Evolutionary conservation across 2,888 invertebrate species (phyloP).

Genomic region (Hetaerina titia): DNA sequence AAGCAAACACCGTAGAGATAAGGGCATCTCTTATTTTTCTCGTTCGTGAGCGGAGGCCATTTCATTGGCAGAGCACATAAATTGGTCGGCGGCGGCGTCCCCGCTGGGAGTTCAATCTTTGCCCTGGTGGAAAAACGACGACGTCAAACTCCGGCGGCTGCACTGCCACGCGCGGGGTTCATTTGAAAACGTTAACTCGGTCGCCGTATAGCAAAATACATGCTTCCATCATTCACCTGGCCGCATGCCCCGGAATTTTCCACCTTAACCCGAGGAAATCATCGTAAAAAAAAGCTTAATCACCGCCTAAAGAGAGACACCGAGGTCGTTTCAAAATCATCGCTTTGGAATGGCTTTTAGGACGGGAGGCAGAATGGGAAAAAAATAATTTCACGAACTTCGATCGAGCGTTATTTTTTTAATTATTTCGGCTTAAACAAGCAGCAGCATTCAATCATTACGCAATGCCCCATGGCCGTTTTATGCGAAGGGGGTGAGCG

Average conservation of each 20-base stretch:
- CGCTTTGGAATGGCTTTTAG: neutral
- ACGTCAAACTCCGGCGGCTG: neutral
- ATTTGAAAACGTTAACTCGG: conserved; percentile 18
- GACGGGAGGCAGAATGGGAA: neutral
- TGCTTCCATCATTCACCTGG: neutral
- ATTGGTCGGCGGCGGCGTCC: neutral
- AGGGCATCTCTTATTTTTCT: neutral
- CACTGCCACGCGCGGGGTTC: neutral
- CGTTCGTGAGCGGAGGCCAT: conserved; percentile 28
- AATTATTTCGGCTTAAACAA: neutral
- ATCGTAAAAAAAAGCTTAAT: conserved; percentile 6
- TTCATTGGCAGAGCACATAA: conserved; percentile 8
- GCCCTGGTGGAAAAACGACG: neutral
- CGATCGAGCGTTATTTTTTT: neutral
- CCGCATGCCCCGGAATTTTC: neutral
- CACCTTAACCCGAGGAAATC: neutral
- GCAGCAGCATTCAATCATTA: neutral
- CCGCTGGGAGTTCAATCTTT: neutral
- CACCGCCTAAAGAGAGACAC: neutral
- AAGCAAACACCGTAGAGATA: neutral
- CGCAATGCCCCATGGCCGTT: neutral
- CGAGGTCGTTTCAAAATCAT: neutral
- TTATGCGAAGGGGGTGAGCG: neutral
- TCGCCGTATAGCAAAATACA: neutral
- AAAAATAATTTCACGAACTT: neutral